Evolutionary conservation across 2,113 vertebrate species (phyloP).

Genomic region (Oxyruncus cristatus): DNA sequence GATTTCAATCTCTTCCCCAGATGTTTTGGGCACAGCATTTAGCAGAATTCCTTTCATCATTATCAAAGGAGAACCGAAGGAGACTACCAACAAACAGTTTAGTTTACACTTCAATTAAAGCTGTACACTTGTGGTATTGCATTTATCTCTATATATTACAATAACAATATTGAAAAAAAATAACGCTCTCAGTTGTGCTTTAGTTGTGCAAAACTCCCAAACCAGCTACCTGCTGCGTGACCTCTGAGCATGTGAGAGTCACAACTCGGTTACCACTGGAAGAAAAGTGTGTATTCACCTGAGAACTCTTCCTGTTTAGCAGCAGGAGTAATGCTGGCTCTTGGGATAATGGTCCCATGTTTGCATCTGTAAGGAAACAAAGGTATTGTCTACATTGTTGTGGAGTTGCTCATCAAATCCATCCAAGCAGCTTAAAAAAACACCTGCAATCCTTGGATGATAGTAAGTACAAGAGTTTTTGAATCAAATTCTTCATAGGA

Average conservation of each 20-base stretch:
- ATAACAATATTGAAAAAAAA: background rate
- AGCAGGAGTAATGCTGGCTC: background rate
- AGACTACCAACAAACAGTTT: background rate
- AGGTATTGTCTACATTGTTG: background rate
- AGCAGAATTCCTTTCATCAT: background rate
- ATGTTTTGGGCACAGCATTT: background rate
- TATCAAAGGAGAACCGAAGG: background rate
- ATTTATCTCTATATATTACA: background rate
- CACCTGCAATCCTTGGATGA: background rate
- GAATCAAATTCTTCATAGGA: background rate
- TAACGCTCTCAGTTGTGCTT: background rate
- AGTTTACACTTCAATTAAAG: background rate
- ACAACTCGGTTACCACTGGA: background rate
- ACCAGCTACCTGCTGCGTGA: background rate
- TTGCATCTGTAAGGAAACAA: background rate
- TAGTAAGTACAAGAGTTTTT: background rate
- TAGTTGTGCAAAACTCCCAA: background rate
- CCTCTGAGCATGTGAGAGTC: background rate
- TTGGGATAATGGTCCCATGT: background rate
- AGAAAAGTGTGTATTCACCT: background rate
- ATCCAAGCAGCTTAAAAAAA: background rate
- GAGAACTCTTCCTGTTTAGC: background rate
- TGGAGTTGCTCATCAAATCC: background rate
- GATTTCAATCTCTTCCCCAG: background rate
- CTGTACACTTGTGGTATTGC: background rate